Evolutionary conservation across 2,797 vertebrate species (phyloP), one percentile per base, ranked within the genome.

Genomic region (Lepilemur ruficaudatus): DNA sequence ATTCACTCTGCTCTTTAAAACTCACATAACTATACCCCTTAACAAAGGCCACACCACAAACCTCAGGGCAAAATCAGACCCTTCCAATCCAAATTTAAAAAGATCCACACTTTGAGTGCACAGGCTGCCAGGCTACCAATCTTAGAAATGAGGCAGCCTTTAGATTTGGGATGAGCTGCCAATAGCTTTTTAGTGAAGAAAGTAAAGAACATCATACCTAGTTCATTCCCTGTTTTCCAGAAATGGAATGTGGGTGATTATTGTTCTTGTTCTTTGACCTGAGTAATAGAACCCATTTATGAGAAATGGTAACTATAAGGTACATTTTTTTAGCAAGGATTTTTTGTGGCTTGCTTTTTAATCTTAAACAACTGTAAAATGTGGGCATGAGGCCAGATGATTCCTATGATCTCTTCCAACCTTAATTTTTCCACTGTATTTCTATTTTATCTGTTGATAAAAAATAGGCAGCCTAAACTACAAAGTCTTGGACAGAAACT

Each of bases 1-100:
- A 87, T 92, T 93, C 75, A 94, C 41, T 59, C 38, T 17, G n/a
- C 43, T 89, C 76, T 73, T 67, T 82, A 93, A 93, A 85, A 81
- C 46, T 95, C 70, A 59, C 25, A 57, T 55, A 57, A 78, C 70
- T 69, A 84, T 22, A 75, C 35, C 65, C 22, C 18, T 95, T 89
- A 73, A 96, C 72, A 78, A 84, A 89, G 79, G 41, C 30, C 70
- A 59, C 3, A 89, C 30, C 75, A 67, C 88, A 90, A 80, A 93
- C 46, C 38, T 81, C 69, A 55, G 28, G n/a, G 63, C 61, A 90
- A 96, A 96, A 20, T 32, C 35, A 76, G 23, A 88, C 13, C 30
- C 41, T 89, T 50, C 76, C 87, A 72, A 73, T 17, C 57, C 92
- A 94, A 48, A 50, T 43, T 93, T 65, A 30, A 57, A 93, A 82